Base-by-base conservation (phyloP, 1,140 invertebrate species). In the Probaryconus sp. region DNA sequence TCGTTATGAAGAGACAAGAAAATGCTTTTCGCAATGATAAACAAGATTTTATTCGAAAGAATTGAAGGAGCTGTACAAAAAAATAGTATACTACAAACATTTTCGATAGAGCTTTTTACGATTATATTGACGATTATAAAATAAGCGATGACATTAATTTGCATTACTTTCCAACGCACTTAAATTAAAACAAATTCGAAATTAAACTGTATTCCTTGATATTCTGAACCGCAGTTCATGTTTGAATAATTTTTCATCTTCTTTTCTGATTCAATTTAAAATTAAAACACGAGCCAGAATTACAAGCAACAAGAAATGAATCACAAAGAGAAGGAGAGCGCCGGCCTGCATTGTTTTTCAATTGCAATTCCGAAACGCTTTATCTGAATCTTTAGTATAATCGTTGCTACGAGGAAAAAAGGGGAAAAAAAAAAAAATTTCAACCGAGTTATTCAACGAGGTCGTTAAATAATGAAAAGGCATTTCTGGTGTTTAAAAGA, bases 231-330 rank as follows among this genome's bases (percentile, higher is more conserved):
- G 65, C 56, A 11, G 42, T 56, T 35, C 37, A 43, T 43, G 42
- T 50, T 56, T 48, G 43, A 56, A 70, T 56, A 71, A 63, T 71
- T 71, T 56, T 71, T 64, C 50, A 45, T 58, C 58, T 43, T 64
- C 43, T 38, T 71, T 56, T 30, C 3, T 30, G 40, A 63, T 63
- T 56, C 58, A 63, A 56, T 71, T 71, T 70, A 24, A 63, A 63
- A 63, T 70, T 64, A 64, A 71, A 71, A 58, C 42, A 18, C 17
- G 43, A n/a, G 50, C 18, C 33, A 16, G 50, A 71, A 64, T 56
- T 63, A 58, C 43, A 63, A 56, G 35, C 40, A 63, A 71, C 58
- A 51, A 64, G 68, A 63, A 58, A 58, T 64, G 51, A 64, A 65
- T 58, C 47, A 58, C 60, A 72, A 72, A 65, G 51, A 38, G 45